A percentile compares a stretch with the other conserved stretches of the same genome.
phyloP scores from a whole-genome alignment of 2,888 invertebrate genomes.

The Aspidiotus destructor region DNA sequence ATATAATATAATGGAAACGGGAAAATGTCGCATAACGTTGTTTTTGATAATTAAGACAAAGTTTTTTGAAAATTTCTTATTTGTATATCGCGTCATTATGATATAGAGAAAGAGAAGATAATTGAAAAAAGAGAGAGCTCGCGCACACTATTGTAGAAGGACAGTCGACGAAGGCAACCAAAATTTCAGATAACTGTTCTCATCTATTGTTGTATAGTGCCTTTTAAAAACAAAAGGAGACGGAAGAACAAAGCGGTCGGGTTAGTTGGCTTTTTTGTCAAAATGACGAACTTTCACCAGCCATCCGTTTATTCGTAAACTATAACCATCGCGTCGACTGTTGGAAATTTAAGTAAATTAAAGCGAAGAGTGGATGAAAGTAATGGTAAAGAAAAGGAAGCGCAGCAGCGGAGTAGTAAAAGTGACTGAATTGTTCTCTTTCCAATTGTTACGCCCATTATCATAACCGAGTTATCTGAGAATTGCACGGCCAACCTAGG shows the following conservation, averaged over 20 bases:
- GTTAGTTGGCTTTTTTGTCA: slow-evolving; percentile 31
- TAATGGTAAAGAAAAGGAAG: slow-evolving; percentile 12
- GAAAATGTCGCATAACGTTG: no score
- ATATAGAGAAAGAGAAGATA: neutral
- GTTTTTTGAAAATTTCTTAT: slow-evolving; percentile 8
- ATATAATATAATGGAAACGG: no score
- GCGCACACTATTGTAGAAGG: neutral
- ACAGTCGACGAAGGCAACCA: slow-evolving; percentile 19
- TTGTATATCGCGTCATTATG: neutral
- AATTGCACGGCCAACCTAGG: slow-evolving; percentile 2
- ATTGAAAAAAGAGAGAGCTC: slow-evolving; percentile 3
- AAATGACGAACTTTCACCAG: slow-evolving; percentile 31
- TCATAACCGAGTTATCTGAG: slow-evolving; percentile 31
- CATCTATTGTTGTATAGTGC: slow-evolving; percentile 22
- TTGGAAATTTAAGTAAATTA: slow-evolving; percentile 25
- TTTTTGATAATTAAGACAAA: neutral
- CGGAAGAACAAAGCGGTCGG: slow-evolving; percentile 29
- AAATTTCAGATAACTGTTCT: slow-evolving; percentile 24
- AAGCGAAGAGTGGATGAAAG: slow-evolving; percentile 7
- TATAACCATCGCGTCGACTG: slow-evolving; percentile 15
- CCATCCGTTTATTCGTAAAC: slow-evolving; percentile 25
- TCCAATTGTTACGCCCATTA: slow-evolving; percentile 32
- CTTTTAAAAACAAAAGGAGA: slow-evolving; percentile 27
- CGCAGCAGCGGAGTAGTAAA: neutral
- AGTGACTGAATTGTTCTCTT: slow-evolving; percentile 23